phyloP scores from a whole-genome alignment of 2,797 vertebrate genomes.

The Podargus strigoides region DNA sequence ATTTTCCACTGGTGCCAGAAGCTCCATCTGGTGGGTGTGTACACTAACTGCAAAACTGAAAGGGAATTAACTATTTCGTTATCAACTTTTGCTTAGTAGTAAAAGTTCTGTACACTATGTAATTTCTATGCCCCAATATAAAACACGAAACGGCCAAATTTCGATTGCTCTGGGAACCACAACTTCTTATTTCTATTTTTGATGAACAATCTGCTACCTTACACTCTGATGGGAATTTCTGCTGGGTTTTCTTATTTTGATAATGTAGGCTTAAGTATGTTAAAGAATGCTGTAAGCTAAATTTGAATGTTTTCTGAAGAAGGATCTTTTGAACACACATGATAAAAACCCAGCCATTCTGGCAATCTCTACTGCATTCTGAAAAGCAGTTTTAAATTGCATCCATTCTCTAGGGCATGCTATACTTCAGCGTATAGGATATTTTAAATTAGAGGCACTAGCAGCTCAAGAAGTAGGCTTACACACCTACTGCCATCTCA shows the following conservation, averaged over 20 bases:
- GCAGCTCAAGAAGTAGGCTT: background rate
- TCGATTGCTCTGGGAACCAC: background rate
- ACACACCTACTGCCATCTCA: background rate
- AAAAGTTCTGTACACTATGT: background rate
- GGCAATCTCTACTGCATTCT: background rate
- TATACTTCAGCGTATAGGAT: background rate
- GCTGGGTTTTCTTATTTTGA: background rate
- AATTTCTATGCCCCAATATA: background rate
- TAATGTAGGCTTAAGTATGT: background rate
- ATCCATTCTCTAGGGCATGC: background rate
- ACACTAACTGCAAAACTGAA: constrained; percentile 57
- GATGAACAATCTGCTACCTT: background rate
- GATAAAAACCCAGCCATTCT: background rate
- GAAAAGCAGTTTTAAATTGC: background rate
- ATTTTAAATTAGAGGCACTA: background rate
- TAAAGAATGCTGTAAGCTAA: background rate
- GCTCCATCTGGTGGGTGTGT: constrained; percentile 71
- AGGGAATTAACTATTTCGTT: constrained; percentile 57
- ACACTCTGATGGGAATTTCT: background rate
- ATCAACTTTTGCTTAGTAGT: background rate
- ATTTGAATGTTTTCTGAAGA: background rate
- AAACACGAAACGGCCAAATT: background rate
- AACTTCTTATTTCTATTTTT: background rate
- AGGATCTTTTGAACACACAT: background rate
- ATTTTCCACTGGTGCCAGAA: constrained; percentile 69